Evolutionary conservation across 1,140 invertebrate genomes (phyloP).

Genomic region (Drosophila biarmipes): DNA sequence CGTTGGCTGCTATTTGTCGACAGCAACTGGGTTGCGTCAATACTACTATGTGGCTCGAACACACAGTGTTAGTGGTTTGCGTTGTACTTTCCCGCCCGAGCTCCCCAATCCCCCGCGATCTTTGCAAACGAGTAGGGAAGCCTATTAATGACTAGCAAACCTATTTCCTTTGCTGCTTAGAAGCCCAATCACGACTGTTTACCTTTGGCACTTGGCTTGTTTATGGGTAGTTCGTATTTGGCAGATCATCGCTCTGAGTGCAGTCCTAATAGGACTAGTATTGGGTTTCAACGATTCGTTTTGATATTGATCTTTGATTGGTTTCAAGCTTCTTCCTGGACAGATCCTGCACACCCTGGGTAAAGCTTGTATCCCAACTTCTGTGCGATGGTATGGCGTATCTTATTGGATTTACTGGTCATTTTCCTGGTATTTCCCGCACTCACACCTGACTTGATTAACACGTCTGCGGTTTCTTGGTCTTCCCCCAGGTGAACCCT

Average conservation of each 20-base stretch:
- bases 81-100: neutral
- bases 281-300: neutral
- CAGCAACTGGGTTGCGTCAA: conserved; percentile 40
- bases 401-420: neutral
- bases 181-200: conserved; percentile 13
- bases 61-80: conserved; percentile 27
- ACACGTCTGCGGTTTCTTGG: conserved; percentile 11
- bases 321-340: neutral
- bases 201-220: conserved; percentile 1
- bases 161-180: neutral
- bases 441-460: neutral
- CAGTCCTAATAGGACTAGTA: neutral
- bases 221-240: neutral
- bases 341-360: neutral
- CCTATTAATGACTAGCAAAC: conserved; percentile 20
- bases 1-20: conserved; percentile 35
- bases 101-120: neutral
- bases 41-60: conserved; percentile 45
- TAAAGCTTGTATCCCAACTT: too few species aligned
- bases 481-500: conserved; percentile 6
- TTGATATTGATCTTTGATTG: neutral
- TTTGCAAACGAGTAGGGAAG: neutral
- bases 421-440: neutral
- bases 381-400: too few species aligned
- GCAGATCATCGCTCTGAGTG: neutral